These are phyloP conservation scores for Ricordea florida DNA, from an alignment of 92 coral and sea anemone species.

Conservation along the genomic window DNA sequence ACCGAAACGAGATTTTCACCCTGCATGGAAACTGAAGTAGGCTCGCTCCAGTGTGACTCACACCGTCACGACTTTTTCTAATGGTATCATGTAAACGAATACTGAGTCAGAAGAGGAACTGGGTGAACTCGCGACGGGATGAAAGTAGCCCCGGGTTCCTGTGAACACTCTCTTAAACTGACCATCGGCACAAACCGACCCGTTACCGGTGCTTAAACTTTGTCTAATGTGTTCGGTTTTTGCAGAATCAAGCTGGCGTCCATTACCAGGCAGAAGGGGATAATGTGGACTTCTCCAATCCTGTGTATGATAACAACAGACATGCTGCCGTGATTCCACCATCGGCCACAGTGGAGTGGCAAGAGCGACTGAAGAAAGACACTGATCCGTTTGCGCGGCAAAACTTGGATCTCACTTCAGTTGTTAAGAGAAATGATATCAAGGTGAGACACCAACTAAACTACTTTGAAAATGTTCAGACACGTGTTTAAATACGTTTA, in stretches of 20 bases:
- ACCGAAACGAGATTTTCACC: too few relatives aligned
- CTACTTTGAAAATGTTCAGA: too few relatives aligned
- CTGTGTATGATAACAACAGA: conserved; percentile 36
- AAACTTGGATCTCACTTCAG: conserved; percentile 67
- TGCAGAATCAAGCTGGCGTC: conserved; percentile 13
- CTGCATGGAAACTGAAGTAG: too few relatives aligned
- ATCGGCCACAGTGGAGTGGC: conserved; percentile 15
- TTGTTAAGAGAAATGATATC: conserved; percentile 71
- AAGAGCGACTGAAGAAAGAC: conserved; percentile 57
- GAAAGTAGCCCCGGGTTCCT: too few relatives aligned
- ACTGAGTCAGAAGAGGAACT: too few relatives aligned
- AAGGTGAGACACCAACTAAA: conserved; percentile 66
- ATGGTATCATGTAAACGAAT: too few relatives aligned
- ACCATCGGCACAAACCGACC: too few relatives aligned
- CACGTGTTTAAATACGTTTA: too few relatives aligned
- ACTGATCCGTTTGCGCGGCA: conserved; percentile 12
- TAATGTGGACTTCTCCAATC: conserved; percentile 55
- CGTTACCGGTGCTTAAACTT: not conserved
- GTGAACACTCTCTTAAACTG: too few relatives aligned
- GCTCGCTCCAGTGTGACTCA: too few relatives aligned
- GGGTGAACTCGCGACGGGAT: too few relatives aligned
- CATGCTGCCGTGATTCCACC: not conserved
- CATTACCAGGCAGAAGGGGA: conserved; percentile 27
- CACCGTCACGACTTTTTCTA: too few relatives aligned
- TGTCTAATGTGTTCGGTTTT: not conserved